A percentile compares a stretch with the other conserved stretches of the same genome.
phyloP scores from a whole-genome alignment of 2,797 vertebrate species.

The Lindbergichthys nudifrons region DNA sequence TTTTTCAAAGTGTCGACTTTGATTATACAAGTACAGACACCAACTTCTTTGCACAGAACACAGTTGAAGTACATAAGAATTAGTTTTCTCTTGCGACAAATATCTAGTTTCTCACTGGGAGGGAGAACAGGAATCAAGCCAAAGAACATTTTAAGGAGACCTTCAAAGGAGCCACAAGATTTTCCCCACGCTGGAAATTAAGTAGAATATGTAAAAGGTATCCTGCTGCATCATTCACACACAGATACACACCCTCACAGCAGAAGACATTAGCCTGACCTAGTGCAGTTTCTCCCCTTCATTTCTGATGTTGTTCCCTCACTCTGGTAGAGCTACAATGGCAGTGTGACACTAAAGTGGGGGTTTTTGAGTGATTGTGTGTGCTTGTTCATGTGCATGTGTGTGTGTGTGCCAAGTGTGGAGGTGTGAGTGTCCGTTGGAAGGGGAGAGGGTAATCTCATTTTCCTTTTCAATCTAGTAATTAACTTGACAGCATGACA shows the following conservation, averaged over 20 bases:
- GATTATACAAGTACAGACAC: constrained; percentile 57
- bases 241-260: constrained; percentile 13
- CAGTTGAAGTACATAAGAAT: constrained; percentile 43
- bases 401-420: constrained; percentile 40
- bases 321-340: constrained; percentile 67
- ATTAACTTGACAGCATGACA: constrained; percentile 90
- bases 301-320: constrained; percentile 69
- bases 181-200: constrained; percentile 26
- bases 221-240: constrained; percentile 29
- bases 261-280: constrained; percentile 62
- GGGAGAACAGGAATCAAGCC: constrained; percentile 43
- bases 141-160: constrained; percentile 51
- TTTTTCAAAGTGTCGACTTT: constrained; percentile 65
- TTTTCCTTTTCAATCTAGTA: constrained; percentile 86
- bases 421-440: constrained; percentile 73
- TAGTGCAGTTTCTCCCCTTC: constrained; percentile 69
- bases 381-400: constrained; percentile 14
- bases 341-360: constrained; percentile 69
- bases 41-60: constrained; percentile 57
- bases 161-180: constrained; percentile 46
- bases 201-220: constrained; percentile 55
- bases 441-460: constrained; percentile 80
- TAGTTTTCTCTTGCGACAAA: constrained; percentile 38
- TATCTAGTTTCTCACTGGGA: constrained; percentile 36
- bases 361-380: constrained; percentile 57